These are phyloP conservation scores for Drusus annulatus DNA, from an alignment of 1,140 invertebrate species.

Conservation along the genomic window DNA sequence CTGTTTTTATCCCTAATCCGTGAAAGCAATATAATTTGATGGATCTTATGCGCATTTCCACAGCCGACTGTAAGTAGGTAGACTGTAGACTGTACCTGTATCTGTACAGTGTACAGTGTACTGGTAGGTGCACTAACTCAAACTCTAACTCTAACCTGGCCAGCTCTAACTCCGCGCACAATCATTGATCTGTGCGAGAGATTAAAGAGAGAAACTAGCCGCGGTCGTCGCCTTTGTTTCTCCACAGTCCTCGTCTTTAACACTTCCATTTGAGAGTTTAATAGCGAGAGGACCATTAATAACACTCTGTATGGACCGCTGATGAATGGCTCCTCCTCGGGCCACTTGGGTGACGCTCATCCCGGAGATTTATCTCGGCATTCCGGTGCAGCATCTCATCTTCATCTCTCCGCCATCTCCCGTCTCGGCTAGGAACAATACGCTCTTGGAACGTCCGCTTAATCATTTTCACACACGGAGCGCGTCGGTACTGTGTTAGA, in stretches of 20 bases:
- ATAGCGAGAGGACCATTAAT: constrained; percentile 48
- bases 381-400: not conserved
- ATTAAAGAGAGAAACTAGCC: constrained; percentile 18
- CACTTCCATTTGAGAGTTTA: constrained; percentile 53
- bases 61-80: too few species aligned
- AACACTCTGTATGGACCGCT: constrained; percentile 44
- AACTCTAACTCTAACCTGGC: too few species aligned
- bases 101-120: too few species aligned
- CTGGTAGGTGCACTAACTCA: too few species aligned
- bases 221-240: constrained; percentile 18
- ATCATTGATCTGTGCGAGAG: not conserved
- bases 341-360: constrained; percentile 21
- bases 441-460: not conserved
- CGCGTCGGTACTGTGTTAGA: not conserved
- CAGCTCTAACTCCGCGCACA: not conserved
- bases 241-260: constrained; percentile 35
- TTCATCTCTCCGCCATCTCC: not conserved
- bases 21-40: too few species aligned
- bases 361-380: constrained; percentile 20
- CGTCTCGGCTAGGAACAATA: not conserved
- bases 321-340: constrained; percentile 44
- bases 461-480: not conserved
- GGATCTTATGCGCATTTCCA: too few species aligned
- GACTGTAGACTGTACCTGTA: too few species aligned
- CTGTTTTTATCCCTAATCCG: too few species aligned